Conservation (phyloP, 2,113 vertebrate genomes). For the Brachionichthys hirsutus region DNA sequence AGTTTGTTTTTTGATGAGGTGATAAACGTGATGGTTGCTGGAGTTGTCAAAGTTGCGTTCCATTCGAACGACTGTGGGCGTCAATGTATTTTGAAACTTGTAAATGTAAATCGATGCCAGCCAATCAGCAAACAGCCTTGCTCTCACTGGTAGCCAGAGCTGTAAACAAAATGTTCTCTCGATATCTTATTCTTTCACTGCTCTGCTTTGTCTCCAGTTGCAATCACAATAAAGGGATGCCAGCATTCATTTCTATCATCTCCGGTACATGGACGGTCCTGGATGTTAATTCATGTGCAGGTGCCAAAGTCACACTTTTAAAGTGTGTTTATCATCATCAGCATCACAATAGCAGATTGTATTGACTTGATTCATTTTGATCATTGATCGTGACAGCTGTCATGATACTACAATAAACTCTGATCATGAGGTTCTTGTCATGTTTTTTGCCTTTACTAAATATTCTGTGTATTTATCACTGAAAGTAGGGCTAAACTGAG, state of each 20-base stretch:
- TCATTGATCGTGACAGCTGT: constrained; percentile 35
- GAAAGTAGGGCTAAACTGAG: too few species aligned
- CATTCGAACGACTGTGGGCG: background rate
- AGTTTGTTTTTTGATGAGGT: constrained; percentile 49
- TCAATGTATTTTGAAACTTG: constrained; percentile 30
- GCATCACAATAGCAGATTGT: constrained; percentile 34
- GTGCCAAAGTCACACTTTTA: constrained; percentile 58
- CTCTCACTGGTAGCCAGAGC: constrained; percentile 51
- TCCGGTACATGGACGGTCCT: constrained; percentile 38
- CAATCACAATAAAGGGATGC: constrained; percentile 4
- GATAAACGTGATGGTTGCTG: constrained; percentile 49
- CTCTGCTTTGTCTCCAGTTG: constrained; percentile 26
- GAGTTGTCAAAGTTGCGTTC: constrained; percentile 41
- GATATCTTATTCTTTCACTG: constrained; percentile 40
- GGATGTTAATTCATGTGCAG: constrained; percentile 63
- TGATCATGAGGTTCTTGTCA: background rate
- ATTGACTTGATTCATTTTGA: constrained; percentile 38
- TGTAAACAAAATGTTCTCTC: constrained; percentile 54
- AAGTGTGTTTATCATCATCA: constrained; percentile 39
- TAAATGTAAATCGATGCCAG: constrained; percentile 45
- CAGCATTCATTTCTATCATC: constrained; percentile 29
- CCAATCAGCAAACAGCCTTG: constrained; percentile 48
- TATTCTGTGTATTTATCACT: too few species aligned
- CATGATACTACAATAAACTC: constrained; percentile 64
- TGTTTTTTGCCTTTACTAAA: too few species aligned